Base-by-base conservation (phyloP, 2,797 vertebrate species). In the Microctenopoma steveboyesi region DNA sequence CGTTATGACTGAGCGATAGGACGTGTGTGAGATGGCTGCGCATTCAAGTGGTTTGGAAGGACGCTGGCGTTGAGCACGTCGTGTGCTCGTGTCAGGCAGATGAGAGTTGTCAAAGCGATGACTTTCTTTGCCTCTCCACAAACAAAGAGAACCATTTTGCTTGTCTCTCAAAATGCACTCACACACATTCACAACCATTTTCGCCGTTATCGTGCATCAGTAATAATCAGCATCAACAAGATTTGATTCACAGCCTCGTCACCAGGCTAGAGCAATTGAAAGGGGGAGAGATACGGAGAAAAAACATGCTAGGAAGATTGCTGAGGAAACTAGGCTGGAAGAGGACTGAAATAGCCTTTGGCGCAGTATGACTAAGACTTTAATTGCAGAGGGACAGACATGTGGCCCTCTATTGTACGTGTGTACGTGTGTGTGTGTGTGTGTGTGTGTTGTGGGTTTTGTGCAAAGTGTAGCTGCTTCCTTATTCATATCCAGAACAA, bases 281-380 rank as follows among this genome's bases (percentile, higher is more conserved):
- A 47, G 58, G 8, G 49, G 1, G 1, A 9, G 33, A 56, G 2
- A 11, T 5, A n/a, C 47, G 74, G 60, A 49, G 35, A 69, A 77
- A 55, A 81, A 57, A 67, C 51, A 80, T 64, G 68, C 59, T 56
- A 51, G 61, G 50, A 42, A 74, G 79, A 81, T 79, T 80, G 48
- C 69, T 69, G 43, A 76, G 77, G 78, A 85, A 80, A 87, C 57
- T 81, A 68, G 68, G 69, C 70, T 83, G 75, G 69, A 81, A 81
- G 63, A 77, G 79, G 85, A 90, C 89, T 68, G 82, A 91, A 93
- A 91, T 91, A 92, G 91, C 86, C 74, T 75, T 75, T 79, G 85
- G 87, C 25, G 78, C 91, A 88, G 84, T 78, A 86, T 93, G 91
- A 93, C 91, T 93, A 92, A 93, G 85, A 86, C 78, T 85, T 83